A percentile compares a stretch with the other conserved stretches of the same genome.
Conservation (phyloP, 2,888 invertebrate genomes). For the Beris chalybata region DNA sequence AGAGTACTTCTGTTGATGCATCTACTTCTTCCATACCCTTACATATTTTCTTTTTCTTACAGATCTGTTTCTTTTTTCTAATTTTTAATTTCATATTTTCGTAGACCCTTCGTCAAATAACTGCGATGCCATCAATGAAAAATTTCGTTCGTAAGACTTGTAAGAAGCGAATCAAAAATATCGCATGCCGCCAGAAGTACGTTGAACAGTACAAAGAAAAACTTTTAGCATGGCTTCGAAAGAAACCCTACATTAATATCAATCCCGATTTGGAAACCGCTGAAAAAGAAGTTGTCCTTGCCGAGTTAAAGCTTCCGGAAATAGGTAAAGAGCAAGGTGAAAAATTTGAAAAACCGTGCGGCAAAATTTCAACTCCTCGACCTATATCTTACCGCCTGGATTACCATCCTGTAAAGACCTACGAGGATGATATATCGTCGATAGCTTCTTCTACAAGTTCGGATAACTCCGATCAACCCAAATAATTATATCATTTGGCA, state of each 20-base stretch:
- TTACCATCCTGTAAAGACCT: background rate
- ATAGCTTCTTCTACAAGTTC: too few relatives aligned
- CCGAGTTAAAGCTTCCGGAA: background rate
- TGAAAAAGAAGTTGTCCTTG: background rate
- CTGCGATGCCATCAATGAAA: conserved; percentile 50
- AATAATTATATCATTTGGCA: too few relatives aligned
- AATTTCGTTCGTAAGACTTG: conserved; percentile 45
- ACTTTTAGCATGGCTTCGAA: conserved; percentile 28
- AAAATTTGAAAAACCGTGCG: background rate
- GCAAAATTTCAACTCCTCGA: background rate
- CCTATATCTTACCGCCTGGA: background rate
- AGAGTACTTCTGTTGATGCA: too few relatives aligned
- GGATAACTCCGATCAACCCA: too few relatives aligned
- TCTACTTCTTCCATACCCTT: too few relatives aligned
- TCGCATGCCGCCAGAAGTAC: conserved; percentile 15
- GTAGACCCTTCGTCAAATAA: conserved; percentile 48
- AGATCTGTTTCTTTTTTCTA: too few relatives aligned
- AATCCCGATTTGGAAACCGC: background rate
- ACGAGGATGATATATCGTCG: background rate
- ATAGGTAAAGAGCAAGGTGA: background rate
- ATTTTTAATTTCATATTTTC: background rate
- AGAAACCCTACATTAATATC: conserved; percentile 12
- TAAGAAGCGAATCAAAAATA: conserved; percentile 27
- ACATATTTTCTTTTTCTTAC: too few relatives aligned
- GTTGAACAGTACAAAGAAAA: conserved; percentile 10